Conservation (phyloP, 2,113 vertebrate genomes). For the Neogale vison region DNA sequence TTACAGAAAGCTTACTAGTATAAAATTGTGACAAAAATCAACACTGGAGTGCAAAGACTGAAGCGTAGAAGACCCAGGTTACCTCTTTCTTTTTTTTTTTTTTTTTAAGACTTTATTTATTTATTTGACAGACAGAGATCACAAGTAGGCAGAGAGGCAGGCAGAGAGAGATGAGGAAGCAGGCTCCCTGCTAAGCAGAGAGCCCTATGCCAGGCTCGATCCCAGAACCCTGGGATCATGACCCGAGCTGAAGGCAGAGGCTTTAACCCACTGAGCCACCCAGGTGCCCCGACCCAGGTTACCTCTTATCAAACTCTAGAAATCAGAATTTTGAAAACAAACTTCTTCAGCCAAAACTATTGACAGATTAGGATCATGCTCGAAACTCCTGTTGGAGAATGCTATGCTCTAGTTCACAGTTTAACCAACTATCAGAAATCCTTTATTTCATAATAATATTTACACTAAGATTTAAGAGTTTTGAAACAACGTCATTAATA, state of each 20-base stretch:
- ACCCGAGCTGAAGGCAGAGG: too few species aligned
- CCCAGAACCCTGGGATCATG: too few species aligned
- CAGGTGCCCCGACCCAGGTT: not conserved
- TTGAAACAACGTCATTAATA: not conserved
- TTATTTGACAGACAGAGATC: too few species aligned
- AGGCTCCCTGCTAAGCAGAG: too few species aligned
- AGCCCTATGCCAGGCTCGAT: too few species aligned
- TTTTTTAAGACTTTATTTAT: too few species aligned
- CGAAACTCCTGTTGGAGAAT: not conserved
- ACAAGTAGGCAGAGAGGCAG: too few species aligned
- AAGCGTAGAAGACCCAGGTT: not conserved
- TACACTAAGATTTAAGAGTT: not conserved
- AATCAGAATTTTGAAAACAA: not conserved
- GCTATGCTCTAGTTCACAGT: not conserved
- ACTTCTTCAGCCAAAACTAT: not conserved
- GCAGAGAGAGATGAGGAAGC: too few species aligned
- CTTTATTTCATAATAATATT: not conserved
- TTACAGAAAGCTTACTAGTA: slow-evolving; percentile 23
- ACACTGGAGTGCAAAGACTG: not conserved
- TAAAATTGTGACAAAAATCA: not conserved
- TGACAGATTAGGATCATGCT: not conserved
- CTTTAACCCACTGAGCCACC: too few species aligned
- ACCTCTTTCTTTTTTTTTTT: not conserved
- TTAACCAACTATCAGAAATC: not conserved
- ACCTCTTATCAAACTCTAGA: not conserved